Percentiles rank a stretch among this genome's conserved stretches.
Conservation (phyloP, 2,797 vertebrate genomes). For the Salarias fasciatus region DNA sequence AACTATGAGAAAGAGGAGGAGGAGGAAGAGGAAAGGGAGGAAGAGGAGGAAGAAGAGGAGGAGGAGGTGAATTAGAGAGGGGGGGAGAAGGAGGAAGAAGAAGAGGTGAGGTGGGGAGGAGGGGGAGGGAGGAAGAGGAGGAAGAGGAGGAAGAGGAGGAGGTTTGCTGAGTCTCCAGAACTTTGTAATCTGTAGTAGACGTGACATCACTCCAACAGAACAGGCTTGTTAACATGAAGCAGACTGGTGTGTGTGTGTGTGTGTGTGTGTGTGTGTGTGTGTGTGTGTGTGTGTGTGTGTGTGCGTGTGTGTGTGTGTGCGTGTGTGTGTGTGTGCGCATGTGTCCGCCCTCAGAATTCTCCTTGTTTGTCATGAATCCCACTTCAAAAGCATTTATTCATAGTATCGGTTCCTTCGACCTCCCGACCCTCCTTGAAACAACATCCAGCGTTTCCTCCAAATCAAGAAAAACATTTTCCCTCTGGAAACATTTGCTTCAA, state of each 20-base stretch:
- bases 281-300: no score
- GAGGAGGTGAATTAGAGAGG: background rate
- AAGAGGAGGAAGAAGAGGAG: no score
- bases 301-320: no score
- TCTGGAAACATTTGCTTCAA: background rate
- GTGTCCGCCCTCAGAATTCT: no score
- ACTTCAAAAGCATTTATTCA: slow-evolving; percentile 45
- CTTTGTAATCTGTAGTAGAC: slow-evolving; percentile 47
- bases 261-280: no score
- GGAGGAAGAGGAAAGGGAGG: slow-evolving; percentile 1
- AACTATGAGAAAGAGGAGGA: slow-evolving; percentile 56
- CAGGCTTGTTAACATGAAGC: slow-evolving; percentile 6
- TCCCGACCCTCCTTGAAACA: slow-evolving; percentile 34
- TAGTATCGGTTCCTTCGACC: slow-evolving; percentile 51
- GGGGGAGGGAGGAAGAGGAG: no score
- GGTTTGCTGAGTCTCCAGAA: slow-evolving; percentile 46
- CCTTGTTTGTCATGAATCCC: slow-evolving; percentile 51
- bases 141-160: background rate
- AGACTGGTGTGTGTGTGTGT: no score
- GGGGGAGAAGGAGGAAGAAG: no score
- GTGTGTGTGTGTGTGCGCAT: no score
- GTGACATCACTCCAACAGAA: slow-evolving; percentile 68
- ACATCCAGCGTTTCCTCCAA: slow-evolving; percentile 52
- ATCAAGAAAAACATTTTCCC: slow-evolving; percentile 53
- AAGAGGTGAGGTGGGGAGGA: slow-evolving; percentile 5